A percentile compares a stretch with the other conserved stretches of the same genome.
These are phyloP conservation scores for Pterobdella sp. DNA, from an alignment of 2,888 invertebrate genomes.

Conservation along the genomic window DNA sequence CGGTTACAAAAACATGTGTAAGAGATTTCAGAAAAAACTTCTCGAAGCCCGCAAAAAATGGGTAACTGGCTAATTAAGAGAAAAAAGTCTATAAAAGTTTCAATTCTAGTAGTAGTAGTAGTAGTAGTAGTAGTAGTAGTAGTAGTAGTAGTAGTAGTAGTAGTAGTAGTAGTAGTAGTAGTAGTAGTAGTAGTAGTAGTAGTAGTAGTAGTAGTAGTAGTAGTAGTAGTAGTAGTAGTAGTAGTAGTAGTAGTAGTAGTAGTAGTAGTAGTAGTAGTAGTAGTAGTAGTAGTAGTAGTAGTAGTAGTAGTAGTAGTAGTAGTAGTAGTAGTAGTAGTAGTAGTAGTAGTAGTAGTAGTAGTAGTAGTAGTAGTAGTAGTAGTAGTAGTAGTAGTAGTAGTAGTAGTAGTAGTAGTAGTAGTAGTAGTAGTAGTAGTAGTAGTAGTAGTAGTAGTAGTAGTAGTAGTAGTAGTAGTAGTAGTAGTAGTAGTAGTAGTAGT, in stretches of 20 bases:
- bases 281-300: slow-evolving; percentile 11
- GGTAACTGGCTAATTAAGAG: too few species aligned
- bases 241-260: slow-evolving; percentile 11
- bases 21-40: too few species aligned
- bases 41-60: too few species aligned
- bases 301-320: slow-evolving; percentile 11
- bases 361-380: slow-evolving; percentile 7
- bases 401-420: neutral
- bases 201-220: neutral
- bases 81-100: too few species aligned
- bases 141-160: slow-evolving; percentile 11
- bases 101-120: slow-evolving; percentile 9
- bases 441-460: neutral
- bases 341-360: slow-evolving; percentile 11
- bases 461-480: slow-evolving; percentile 13
- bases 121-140: slow-evolving; percentile 11
- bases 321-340: slow-evolving; percentile 11
- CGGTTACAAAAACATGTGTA: neutral
- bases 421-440: neutral
- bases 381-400: neutral
- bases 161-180: slow-evolving; percentile 9
- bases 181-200: neutral
- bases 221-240: slow-evolving; percentile 7
- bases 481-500: slow-evolving; percentile 13
- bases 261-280: slow-evolving; percentile 11